Conservation (phyloP, 2,888 invertebrate species). For the Mycalesis mineus region DNA sequence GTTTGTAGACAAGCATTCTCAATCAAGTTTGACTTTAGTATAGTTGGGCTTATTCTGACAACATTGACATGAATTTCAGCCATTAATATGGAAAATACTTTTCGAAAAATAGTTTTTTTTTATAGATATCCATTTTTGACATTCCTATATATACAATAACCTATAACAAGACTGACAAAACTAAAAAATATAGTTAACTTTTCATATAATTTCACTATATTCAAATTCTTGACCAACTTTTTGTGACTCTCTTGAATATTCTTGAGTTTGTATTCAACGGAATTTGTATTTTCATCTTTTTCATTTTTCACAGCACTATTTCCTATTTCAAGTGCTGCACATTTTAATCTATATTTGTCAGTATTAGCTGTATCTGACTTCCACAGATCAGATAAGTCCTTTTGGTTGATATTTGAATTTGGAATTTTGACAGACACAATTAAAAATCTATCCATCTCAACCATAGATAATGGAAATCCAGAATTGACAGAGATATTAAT, state of each 20-base stretch:
- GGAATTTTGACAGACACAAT: conserved; percentile 84
- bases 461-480: conserved; percentile 79
- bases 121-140: background rate
- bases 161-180: conserved; percentile 15
- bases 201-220: conserved; percentile 20
- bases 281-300: conserved; percentile 18
- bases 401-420: conserved; percentile 59
- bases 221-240: conserved; percentile 16
- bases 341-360: conserved; percentile 80
- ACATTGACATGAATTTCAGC: background rate
- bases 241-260: conserved; percentile 23
- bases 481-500: conserved; percentile 83
- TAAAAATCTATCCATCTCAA: conserved; percentile 88
- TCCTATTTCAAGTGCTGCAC: conserved; percentile 17
- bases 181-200: conserved; percentile 15
- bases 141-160: conserved; percentile 14
- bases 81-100: too few relatives aligned
- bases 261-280: conserved; percentile 15
- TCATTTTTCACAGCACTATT: background rate
- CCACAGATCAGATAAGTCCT: conserved; percentile 83
- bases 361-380: conserved; percentile 71
- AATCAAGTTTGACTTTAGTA: too few relatives aligned
- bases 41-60: too few relatives aligned
- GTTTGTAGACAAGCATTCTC: too few relatives aligned
- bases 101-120: background rate